Conservation (phyloP, 2,113 vertebrate genomes). For the Eublepharis macularius region DNA sequence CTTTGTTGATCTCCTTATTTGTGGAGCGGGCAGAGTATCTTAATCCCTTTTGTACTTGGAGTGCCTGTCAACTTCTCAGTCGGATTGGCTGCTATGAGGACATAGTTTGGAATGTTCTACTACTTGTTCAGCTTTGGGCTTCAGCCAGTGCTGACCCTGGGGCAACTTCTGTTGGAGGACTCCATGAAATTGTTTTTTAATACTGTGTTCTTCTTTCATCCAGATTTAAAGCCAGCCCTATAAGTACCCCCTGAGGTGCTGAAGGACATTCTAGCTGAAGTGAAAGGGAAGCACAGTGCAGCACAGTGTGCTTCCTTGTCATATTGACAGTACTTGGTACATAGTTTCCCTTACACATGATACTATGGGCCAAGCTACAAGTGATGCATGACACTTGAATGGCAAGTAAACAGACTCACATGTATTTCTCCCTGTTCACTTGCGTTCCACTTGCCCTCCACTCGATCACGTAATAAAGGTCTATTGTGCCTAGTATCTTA, state of each 20-base stretch:
- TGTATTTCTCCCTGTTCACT: too few species aligned
- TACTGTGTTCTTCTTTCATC: neutral
- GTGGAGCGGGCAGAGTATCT: neutral
- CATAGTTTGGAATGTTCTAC: neutral
- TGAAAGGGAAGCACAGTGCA: neutral
- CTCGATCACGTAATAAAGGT: too few species aligned
- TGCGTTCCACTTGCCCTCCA: too few species aligned
- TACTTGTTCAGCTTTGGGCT: neutral
- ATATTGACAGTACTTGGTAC: neutral
- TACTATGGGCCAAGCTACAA: too few species aligned
- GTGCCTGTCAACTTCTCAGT: neutral
- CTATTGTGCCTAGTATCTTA: neutral
- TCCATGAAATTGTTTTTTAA: neutral
- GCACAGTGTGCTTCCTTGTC: neutral
- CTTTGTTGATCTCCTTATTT: neutral
- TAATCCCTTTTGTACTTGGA: neutral
- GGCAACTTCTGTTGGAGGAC: neutral
- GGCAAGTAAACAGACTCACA: too few species aligned
- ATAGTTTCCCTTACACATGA: neutral
- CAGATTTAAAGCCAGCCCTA: neutral
- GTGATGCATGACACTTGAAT: too few species aligned
- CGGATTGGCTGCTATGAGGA: neutral
- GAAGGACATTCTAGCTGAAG: neutral
- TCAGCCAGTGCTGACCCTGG: neutral
- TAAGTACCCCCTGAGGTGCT: neutral